Base-by-base conservation (phyloP, 2,113 vertebrate species). In the Brachypteracias leptosomus region DNA sequence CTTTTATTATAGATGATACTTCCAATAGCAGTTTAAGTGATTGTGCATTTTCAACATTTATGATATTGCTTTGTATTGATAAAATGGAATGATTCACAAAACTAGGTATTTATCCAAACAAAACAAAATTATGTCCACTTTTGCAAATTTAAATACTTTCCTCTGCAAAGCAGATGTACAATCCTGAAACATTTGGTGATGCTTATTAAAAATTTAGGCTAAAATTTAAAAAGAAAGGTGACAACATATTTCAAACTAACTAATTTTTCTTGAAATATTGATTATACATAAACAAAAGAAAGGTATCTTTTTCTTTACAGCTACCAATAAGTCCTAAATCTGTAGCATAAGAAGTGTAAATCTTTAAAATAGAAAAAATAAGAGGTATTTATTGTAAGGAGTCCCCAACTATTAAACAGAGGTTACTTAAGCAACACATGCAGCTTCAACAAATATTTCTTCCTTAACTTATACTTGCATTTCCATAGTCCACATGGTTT, bases 121-220 rank as follows among this genome's bases (percentile, higher is more conserved):
- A 51, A 61, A 46, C 10, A 62, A 96, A 96, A 93, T 83, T 70
- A 88, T 71, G 40, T 93, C 93, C 44, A 74, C 58, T 97, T 96
- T 88, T 90, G 59, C 93, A 96, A 83, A 94, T 82, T 93, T 90
- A 97, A 94, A 95, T 66, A 94, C 35, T 97, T 96, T 96, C 95
- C 93, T 94, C 88, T 93, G 73, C 76, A 94, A 97, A 97, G 92
- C 52, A 97, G 75, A 94, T 72, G 66, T 73, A 97, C 40, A 85
- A 79, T 93, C 58, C 81, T 78, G 77, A 93, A 97, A 92, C 79
- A 94, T 93, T 72, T 76, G 54, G 28, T 90, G 66, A 67, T 42
- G 70, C 36, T 96, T 96, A 95, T 52, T 93, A 96, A 96, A 96
- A 86, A 89, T 63, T n/a, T 90, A 85, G 89, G 6, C 22, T 76